Evolutionary conservation across 2,113 vertebrate genomes (phyloP).

Genomic region (Corythaeola cristata): DNA sequence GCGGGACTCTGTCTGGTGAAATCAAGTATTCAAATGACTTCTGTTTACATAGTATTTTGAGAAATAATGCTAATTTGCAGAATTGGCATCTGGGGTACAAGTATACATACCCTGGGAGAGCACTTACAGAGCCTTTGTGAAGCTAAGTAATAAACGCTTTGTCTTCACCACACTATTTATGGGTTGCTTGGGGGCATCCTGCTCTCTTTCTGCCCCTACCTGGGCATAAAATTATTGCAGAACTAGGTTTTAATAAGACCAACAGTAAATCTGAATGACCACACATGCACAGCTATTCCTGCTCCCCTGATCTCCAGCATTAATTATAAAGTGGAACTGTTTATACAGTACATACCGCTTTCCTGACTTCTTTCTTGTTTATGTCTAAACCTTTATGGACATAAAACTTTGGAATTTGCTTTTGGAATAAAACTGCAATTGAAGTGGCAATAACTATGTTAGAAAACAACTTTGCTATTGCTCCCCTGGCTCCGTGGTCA

Average conservation of each 20-base stretch:
- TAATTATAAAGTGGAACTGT: conserved; percentile 46
- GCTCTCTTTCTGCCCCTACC: conserved; percentile 74
- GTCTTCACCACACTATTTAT: conserved; percentile 83
- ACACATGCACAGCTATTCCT: conserved; percentile 22
- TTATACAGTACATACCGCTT: conserved; percentile 32
- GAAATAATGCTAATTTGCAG: conserved; percentile 75
- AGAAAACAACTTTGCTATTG: background rate
- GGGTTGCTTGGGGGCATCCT: conserved; percentile 79
- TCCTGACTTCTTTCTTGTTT: conserved; percentile 62
- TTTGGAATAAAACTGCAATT: conserved; percentile 50
- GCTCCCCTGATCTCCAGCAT: conserved; percentile 35
- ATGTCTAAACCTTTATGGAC: conserved; percentile 66
- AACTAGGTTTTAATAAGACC: conserved; percentile 66
- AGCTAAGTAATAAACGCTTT: conserved; percentile 80
- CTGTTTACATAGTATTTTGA: conserved; percentile 71
- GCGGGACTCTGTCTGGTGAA: conserved; percentile 28
- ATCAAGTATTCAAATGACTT: conserved; percentile 67
- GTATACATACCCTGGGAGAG: conserved; percentile 66
- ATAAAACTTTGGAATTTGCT: conserved; percentile 65
- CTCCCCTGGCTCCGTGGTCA: background rate
- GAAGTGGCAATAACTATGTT: conserved; percentile 12
- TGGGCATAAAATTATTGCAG: conserved; percentile 72
- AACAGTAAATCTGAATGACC: conserved; percentile 72
- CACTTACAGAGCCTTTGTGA: conserved; percentile 68
- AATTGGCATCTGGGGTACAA: conserved; percentile 61